Evolutionary conservation across 2,113 vertebrate species (phyloP), one percentile per base, ranked within the genome.

Genomic region (Cyanoliseus patagonus): DNA sequence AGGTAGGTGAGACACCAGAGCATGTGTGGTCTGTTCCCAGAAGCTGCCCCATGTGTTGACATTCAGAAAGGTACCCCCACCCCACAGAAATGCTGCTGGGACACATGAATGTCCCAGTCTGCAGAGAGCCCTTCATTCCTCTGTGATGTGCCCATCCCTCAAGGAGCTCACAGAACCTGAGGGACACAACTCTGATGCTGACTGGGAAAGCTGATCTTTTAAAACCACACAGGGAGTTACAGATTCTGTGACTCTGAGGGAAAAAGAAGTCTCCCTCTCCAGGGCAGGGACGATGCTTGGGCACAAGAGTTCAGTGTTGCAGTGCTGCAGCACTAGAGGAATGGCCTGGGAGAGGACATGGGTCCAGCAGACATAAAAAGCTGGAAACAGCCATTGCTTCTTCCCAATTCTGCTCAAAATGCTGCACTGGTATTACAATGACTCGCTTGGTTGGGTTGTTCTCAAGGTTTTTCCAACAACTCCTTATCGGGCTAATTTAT

Each of bases 271-370:
- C n/a, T 44, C 31, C 51, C 20, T 51, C 0, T 1, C 13, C 47
- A 28, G 46, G 1, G 6, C 6, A 57, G 66, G 44, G 63, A 57
- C 51, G 74, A 27, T 0, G 1, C 31, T 41, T 0, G 0, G 41
- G 53, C 41, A 25, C 0, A 0, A 24, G 30, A 46, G 64, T 44
- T 84, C 49, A 19, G 68, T 3, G 33, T 2, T 39, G 55, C 44
- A 49, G 9, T 11, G 59, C 68, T 87, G 66, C 69, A 53, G 27
- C 47, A 20, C 81, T 59, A 37, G 31, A 46, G 72, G 28, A 88
- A 19, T 1, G 0, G 37, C 53, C n/a, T 5, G 19, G 20, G 63
- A 39, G 23, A 61, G 8, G 19, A 49, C 53, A 70, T 1, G 7
- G 46, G 16, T 62, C 31, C 59, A 64, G 70, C 47, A 67, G 39